phyloP scores from a whole-genome alignment of 2,888 invertebrate species.

The Leptopilina syphax region DNA sequence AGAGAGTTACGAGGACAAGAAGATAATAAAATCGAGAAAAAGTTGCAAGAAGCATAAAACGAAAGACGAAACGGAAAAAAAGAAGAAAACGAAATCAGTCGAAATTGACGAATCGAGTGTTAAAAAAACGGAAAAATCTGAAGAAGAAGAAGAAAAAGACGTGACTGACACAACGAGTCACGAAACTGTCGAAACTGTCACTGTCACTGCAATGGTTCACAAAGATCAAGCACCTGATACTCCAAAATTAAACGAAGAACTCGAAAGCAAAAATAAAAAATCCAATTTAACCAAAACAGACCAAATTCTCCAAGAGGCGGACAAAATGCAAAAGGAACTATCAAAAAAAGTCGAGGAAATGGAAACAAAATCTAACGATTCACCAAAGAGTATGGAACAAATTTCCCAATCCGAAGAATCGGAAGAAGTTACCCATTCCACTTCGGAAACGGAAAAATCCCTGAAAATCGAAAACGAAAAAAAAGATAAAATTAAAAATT shows the following conservation, averaged over 20 bases:
- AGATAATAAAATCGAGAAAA: slow-evolving; percentile 58
- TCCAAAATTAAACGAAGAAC: slow-evolving; percentile 61
- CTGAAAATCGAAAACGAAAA: slow-evolving; percentile 28
- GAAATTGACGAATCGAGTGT: slow-evolving; percentile 34
- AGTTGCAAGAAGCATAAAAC: slow-evolving; percentile 49
- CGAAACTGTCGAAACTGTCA: slow-evolving; percentile 70
- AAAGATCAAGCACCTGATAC: slow-evolving; percentile 70
- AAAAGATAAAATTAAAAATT: background rate
- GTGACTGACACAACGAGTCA: slow-evolving; percentile 72
- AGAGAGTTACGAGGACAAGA: slow-evolving; percentile 62
- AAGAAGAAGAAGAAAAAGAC: slow-evolving; percentile 57
- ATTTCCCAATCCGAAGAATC: slow-evolving; percentile 65
- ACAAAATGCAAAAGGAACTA: slow-evolving; percentile 61
- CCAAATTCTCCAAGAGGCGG: slow-evolving; percentile 65
- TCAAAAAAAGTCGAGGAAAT: slow-evolving; percentile 67
- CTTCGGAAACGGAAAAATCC: no score
- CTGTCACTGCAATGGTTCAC: slow-evolving; percentile 72
- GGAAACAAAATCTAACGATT: slow-evolving; percentile 69
- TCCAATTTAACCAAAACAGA: slow-evolving; percentile 56
- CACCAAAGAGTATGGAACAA: slow-evolving; percentile 73
- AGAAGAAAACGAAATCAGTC: slow-evolving; percentile 69
- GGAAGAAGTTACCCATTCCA: slow-evolving; percentile 39
- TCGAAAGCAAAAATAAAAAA: background rate
- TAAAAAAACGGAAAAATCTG: slow-evolving; percentile 42
- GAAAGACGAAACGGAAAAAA: slow-evolving; percentile 67